Evolutionary conservation across 2,113 vertebrate species (phyloP).

Genomic region (Hiodon alosoides): DNA sequence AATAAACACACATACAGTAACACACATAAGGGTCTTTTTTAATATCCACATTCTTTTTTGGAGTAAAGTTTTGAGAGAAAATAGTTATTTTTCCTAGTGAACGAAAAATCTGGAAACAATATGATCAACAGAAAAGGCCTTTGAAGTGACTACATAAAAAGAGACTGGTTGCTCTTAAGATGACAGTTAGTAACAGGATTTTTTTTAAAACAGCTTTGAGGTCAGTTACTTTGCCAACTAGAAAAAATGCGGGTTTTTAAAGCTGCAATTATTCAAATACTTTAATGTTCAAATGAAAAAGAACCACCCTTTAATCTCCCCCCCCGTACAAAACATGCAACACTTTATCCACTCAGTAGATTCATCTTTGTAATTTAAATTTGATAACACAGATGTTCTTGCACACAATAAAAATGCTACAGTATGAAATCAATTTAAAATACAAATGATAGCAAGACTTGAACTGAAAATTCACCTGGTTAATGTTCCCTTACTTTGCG

Average conservation of each 20-base stretch:
- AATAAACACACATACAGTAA: too few species aligned
- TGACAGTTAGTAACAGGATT: conserved; percentile 15
- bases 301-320: neutral
- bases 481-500: too few species aligned
- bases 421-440: too few species aligned
- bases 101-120: neutral
- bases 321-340: too few species aligned
- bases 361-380: too few species aligned
- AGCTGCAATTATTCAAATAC: conserved; percentile 4
- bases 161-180: neutral
- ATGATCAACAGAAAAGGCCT: conserved; percentile 3
- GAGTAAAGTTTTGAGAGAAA: neutral
- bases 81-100: too few species aligned
- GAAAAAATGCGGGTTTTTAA: neutral
- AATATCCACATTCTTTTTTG: neutral
- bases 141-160: conserved; percentile 8
- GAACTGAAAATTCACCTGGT: too few species aligned
- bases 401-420: too few species aligned
- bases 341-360: too few species aligned
- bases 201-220: conserved; percentile 1
- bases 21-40: neutral
- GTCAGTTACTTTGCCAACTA: neutral
- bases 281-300: neutral
- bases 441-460: too few species aligned
- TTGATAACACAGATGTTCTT: too few species aligned